These are phyloP conservation scores for Elmis aenea DNA, from an alignment of 2,888 invertebrate species.

Conservation along the genomic window DNA sequence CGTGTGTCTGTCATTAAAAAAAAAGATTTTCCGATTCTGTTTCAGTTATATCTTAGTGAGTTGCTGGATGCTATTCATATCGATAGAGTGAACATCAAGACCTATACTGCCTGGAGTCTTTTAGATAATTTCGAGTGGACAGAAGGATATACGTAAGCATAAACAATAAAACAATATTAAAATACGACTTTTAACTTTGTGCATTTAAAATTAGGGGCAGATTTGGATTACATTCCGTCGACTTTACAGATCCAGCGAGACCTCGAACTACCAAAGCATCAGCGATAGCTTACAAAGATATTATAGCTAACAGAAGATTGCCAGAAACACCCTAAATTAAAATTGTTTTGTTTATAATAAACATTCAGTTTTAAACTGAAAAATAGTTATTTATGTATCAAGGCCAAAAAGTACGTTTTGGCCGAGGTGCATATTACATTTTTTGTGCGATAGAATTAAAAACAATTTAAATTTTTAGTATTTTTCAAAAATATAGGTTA, in stretches of 20 bases:
- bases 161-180: not conserved
- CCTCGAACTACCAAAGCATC: slow-evolving; percentile 60
- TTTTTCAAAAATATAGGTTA: too few species aligned
- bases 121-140: slow-evolving; percentile 77
- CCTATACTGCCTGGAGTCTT: slow-evolving; percentile 70
- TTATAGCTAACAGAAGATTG: slow-evolving; percentile 2
- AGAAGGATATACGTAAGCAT: slow-evolving; percentile 62
- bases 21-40: too few species aligned
- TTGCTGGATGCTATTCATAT: slow-evolving; percentile 47
- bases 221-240: slow-evolving; percentile 64
- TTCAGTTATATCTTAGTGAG: slow-evolving; percentile 1
- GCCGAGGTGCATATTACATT: too few species aligned
- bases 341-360: too few species aligned
- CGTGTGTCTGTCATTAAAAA: too few species aligned
- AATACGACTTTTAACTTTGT: not conserved
- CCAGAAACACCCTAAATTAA: too few species aligned
- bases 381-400: not conserved
- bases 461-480: too few species aligned
- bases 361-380: not conserved
- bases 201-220: slow-evolving; percentile 50
- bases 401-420: too few species aligned
- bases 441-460: too few species aligned
- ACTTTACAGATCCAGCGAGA: slow-evolving; percentile 55
- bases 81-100: slow-evolving; percentile 54
- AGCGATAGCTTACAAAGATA: slow-evolving; percentile 47